Base-by-base conservation (phyloP, 2,113 vertebrate species). In the Grammomys surdaster region DNA sequence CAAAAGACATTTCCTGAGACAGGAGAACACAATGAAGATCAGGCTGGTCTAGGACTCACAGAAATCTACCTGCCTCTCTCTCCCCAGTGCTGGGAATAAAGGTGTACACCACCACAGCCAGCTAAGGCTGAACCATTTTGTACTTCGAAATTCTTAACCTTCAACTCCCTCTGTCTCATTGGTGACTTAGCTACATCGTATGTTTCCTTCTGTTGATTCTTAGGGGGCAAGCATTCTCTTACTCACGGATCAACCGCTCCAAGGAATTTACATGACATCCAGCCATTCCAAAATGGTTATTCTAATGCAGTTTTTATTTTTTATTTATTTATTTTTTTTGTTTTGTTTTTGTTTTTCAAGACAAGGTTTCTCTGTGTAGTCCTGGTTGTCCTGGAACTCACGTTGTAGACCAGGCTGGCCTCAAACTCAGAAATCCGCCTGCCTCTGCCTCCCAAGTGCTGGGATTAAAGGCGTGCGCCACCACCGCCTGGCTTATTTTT, bases 171-270 rank as follows among this genome's bases (percentile, higher is more conserved):
- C 60, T 70, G 40, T 96, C 81, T 93, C 60, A 94, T 5, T 5
- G 63, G n/a, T 82, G 7, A 93, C n/a, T 89, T 58, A 58, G 58
- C 46, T 54, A 93, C 7, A 65, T 28, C 75, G 11, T 54, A 13
- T 81, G 76, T 72, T 86, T 84, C 56, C 48, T 89, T 77, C 72
- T 93, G 26, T 69, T 88, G 80, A 88, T 58, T 17, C 24, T 95
- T 69, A 56, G 40, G 43, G 85, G n/a, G 75, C 20, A 92, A 54
- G 91, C 58, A 78, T 8, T 56, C 85, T 26, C 54, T 93, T 31
- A 58, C 26, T 94, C 67, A 95, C 5, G 65, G 12, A 3, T 86
- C 17, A 94, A 48, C 12, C 8, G n/a, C 43, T 13, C 84, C 86
- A 43, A 51, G 36, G 36, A 93, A 19, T 51, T 6, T 13, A 90